Evolutionary conservation across 2,888 invertebrate species (phyloP).

Genomic region (Cerceris ruficornis): DNA sequence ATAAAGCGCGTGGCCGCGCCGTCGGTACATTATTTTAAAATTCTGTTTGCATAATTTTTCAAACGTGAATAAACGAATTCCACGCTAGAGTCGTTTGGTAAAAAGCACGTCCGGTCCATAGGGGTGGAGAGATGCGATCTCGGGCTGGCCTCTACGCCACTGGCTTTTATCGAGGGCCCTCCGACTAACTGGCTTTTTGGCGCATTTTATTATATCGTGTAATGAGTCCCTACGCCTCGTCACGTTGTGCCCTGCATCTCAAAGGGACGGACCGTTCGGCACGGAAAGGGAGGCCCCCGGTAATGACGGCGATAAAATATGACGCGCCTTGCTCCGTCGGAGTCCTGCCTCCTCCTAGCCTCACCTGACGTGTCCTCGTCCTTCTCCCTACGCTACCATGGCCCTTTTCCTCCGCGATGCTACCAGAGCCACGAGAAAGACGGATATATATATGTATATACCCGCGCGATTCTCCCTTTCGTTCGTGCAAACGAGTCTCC

Average conservation of each 20-base stretch:
- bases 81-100: constrained; percentile 55
- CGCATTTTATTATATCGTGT: constrained; percentile 76
- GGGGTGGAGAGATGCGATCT: background rate
- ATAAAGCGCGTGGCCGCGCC: constrained; percentile 20
- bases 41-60: constrained; percentile 66
- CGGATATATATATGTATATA: constrained; percentile 6
- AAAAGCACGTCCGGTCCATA: constrained; percentile 36
- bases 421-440: constrained; percentile 17
- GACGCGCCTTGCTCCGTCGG: constrained; percentile 52
- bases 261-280: constrained; percentile 64
- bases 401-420: constrained; percentile 13
- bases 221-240: constrained; percentile 71
- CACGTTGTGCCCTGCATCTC: constrained; percentile 68
- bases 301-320: constrained; percentile 74
- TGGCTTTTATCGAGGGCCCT: constrained; percentile 64
- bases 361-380: constrained; percentile 29
- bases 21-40: constrained; percentile 59
- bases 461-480: constrained; percentile 6
- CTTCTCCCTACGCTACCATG: background rate
- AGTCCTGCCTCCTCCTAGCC: constrained; percentile 22
- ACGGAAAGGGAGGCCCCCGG: constrained; percentile 38
- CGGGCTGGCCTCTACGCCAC: constrained; percentile 38
- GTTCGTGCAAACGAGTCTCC: constrained; percentile 8
- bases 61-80: constrained; percentile 64
- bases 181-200: constrained; percentile 74